Percentiles rank a stretch among this genome's conserved stretches.
phyloP scores from a whole-genome alignment of 2,113 vertebrate genomes.

The Anolis carolinensis region DNA sequence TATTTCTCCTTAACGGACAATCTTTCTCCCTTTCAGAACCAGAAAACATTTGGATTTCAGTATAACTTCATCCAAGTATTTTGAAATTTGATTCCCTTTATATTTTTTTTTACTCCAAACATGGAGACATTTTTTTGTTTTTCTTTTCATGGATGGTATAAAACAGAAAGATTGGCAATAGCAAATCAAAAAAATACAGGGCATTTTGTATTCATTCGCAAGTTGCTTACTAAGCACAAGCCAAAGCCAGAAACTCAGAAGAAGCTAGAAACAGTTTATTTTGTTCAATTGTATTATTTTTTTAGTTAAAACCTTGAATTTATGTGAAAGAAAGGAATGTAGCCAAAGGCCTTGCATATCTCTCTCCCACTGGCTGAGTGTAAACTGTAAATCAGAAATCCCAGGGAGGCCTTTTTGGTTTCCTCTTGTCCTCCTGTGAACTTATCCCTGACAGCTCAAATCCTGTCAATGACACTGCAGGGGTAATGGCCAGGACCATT shows the following conservation, averaged over 20 bases:
- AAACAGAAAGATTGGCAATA: neutral
- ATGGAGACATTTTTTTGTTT: neutral
- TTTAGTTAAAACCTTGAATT: neutral
- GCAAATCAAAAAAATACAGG: neutral
- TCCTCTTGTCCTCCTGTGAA: conserved; percentile 12
- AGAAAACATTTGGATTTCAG: neutral
- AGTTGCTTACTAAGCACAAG: neutral
- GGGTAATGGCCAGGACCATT: neutral
- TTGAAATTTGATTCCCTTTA: neutral
- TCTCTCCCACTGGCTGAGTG: neutral
- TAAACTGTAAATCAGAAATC: conserved; percentile 26
- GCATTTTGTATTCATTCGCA: neutral
- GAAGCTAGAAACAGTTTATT: neutral
- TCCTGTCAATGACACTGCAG: neutral
- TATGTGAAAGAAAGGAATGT: conserved; percentile 11
- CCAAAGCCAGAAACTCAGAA: neutral
- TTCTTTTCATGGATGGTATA: neutral
- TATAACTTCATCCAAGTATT: neutral
- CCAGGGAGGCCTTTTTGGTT: neutral
- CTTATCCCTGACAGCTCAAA: neutral
- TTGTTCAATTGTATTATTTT: neutral
- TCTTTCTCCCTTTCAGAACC: neutral
- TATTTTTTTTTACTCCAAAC: neutral
- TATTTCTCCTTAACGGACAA: neutral
- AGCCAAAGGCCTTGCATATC: neutral